These are phyloP conservation scores for Julus scanicus DNA, from an alignment of 2,888 invertebrate genomes.

Conservation along the genomic window DNA sequence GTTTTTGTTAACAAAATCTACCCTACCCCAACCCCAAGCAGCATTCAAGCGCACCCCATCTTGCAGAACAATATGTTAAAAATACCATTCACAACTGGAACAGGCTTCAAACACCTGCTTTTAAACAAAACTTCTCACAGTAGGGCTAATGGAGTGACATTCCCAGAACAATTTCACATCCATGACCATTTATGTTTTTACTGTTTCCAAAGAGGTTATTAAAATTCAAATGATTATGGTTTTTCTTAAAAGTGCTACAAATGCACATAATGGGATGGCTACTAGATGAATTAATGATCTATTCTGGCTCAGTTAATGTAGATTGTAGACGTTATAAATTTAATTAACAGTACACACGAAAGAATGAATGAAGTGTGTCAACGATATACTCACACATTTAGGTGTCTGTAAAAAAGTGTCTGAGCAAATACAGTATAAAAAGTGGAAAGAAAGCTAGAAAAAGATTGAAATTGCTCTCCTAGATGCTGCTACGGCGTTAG, in stretches of 20 bases:
- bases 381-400: too few species aligned
- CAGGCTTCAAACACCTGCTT: not conserved
- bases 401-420: too few species aligned
- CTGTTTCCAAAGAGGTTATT: not conserved
- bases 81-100: not conserved
- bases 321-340: too few species aligned
- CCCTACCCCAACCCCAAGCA: not conserved
- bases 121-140: not conserved
- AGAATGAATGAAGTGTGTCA: too few species aligned
- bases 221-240: not conserved
- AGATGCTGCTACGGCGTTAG: too few species aligned
- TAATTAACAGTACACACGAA: too few species aligned
- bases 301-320: too few species aligned
- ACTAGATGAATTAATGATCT: too few species aligned
- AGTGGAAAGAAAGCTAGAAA: too few species aligned
- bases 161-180: not conserved
- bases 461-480: too few species aligned
- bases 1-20: not conserved
- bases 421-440: too few species aligned
- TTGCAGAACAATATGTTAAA: not conserved
- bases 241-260: not conserved
- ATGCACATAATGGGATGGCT: too few species aligned
- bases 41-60: not conserved
- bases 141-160: not conserved
- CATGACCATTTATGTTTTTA: not conserved